A percentile compares a stretch with the other conserved stretches of the same genome.
Conservation (phyloP, 2,888 invertebrate species). For the Leucophenga montana region DNA sequence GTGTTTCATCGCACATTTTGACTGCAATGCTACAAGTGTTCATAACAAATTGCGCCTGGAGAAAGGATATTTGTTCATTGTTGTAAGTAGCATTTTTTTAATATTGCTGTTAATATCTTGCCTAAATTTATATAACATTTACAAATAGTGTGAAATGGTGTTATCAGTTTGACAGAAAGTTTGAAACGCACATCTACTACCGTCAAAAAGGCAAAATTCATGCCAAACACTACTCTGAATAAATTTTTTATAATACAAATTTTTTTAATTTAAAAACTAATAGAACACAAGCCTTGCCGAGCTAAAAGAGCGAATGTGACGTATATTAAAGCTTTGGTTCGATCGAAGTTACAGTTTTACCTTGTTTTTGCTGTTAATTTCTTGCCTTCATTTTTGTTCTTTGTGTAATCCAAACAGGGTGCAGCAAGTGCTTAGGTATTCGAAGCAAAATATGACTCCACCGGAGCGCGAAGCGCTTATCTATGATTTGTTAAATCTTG, state of each 20-base stretch:
- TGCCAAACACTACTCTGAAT: no score
- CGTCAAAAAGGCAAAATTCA: no score
- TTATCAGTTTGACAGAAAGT: no score
- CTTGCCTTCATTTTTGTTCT: neutral
- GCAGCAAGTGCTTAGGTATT: neutral
- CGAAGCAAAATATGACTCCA: neutral
- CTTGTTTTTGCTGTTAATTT: no score
- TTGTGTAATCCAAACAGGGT: neutral
- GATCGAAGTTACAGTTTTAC: no score
- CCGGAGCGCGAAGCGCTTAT: neutral
- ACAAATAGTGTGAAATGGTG: no score
- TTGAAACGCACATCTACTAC: no score
- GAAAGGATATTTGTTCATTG: neutral
- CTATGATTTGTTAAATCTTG: conserved; percentile 1
- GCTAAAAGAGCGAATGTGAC: no score
- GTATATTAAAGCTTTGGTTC: no score
- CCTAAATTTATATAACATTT: neutral
- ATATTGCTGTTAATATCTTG: neutral
- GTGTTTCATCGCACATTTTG: conserved; percentile 1
- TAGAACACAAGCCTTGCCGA: no score
- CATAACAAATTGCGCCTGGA: conserved; percentile 21
- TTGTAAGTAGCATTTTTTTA: neutral
- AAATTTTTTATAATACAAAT: no score
- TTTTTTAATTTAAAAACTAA: no score
- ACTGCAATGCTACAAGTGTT: conserved; percentile 29